Percentiles rank a stretch among this genome's conserved stretches.
Conservation (phyloP, 2,797 vertebrate species). For the Poecilia velifera region DNA sequence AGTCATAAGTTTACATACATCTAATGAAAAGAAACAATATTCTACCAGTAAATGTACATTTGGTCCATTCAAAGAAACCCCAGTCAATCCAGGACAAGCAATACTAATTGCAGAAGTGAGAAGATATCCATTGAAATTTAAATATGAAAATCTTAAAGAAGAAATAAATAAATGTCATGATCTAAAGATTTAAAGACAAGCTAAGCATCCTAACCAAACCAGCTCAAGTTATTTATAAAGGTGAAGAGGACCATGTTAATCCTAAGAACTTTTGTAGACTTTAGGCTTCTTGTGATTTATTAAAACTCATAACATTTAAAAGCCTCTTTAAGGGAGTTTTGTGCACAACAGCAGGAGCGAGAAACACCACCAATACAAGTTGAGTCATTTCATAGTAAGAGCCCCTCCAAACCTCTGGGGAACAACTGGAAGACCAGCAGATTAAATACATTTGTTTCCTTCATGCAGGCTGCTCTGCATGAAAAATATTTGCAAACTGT, state of each 20-base stretch:
- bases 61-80: too few relatives aligned
- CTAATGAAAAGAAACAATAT: background rate
- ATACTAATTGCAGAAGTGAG: too few relatives aligned
- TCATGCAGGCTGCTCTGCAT: conserved; percentile 19
- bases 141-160: too few relatives aligned
- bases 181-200: too few relatives aligned
- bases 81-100: too few relatives aligned
- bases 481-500: conserved; percentile 40
- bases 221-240: too few relatives aligned
- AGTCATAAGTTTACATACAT: too few relatives aligned
- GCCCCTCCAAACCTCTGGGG: conserved; percentile 2
- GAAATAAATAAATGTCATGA: too few relatives aligned
- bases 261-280: background rate
- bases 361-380: background rate
- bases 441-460: conserved; percentile 49
- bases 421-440: conserved; percentile 18
- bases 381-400: conserved; percentile 7
- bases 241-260: too few relatives aligned
- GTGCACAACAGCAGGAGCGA: background rate
- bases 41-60: too few relatives aligned
- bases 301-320: background rate
- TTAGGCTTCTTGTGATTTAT: background rate
- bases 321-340: background rate
- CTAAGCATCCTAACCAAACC: too few relatives aligned
- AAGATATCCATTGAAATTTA: too few relatives aligned